Evolutionary conservation across 1,140 invertebrate species (phyloP).

Genomic region (Notospermus geniculatus): DNA sequence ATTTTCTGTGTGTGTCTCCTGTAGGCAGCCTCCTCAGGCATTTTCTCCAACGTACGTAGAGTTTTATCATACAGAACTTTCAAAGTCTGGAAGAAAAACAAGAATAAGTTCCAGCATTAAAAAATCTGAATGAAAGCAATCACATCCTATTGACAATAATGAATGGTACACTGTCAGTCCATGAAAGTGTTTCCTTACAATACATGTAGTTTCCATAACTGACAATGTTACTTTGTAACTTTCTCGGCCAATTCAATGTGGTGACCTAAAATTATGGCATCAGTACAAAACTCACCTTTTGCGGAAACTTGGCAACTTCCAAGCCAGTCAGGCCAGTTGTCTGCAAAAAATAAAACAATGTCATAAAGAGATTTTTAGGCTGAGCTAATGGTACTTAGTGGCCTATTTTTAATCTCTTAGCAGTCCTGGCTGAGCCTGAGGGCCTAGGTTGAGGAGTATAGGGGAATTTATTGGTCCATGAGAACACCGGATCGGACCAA

Average conservation of each 20-base stretch:
- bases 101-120: neutral
- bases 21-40: conserved; percentile 81
- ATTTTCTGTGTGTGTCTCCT: conserved; percentile 82
- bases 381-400: too few species aligned
- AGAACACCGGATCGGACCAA: too few species aligned
- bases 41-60: conserved; percentile 71
- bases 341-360: conserved; percentile 33
- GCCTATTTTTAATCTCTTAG: too few species aligned
- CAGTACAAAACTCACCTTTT: conserved; percentile 57
- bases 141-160: neutral
- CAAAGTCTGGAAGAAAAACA: conserved; percentile 58
- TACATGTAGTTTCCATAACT: too few species aligned
- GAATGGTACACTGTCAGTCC: neutral
- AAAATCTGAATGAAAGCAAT: neutral
- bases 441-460: too few species aligned
- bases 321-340: conserved; percentile 84
- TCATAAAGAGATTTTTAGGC: conserved; percentile 3
- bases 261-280: conserved; percentile 33
- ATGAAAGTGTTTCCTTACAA: neutral
- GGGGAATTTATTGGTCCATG: too few species aligned
- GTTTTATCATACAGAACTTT: conserved; percentile 80
- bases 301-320: conserved; percentile 73
- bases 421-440: too few species aligned
- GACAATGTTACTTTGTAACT: too few species aligned
- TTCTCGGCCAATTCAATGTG: too few species aligned